A percentile compares a stretch with the other conserved stretches of the same genome.
Evolutionary conservation across 2,797 vertebrate genomes (phyloP).

Genomic region (Acipenser oxyrinchus): DNA sequence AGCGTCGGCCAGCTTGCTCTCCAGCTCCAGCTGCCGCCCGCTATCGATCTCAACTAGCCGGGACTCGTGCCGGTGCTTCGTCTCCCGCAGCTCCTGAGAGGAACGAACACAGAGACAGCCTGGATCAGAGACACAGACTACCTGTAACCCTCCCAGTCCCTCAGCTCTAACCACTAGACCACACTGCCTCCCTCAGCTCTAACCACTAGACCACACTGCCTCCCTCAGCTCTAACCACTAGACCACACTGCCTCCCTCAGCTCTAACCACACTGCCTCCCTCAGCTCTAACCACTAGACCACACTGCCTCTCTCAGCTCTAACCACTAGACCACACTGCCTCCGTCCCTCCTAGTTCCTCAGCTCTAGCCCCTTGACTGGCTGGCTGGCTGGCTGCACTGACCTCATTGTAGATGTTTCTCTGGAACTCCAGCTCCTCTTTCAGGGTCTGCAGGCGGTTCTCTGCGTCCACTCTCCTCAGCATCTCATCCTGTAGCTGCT

Average conservation of each 20-base stretch:
- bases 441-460: slow-evolving; percentile 87
- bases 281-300: too few species aligned
- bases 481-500: slow-evolving; percentile 96
- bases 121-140: too few species aligned
- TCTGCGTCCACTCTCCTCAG: slow-evolving; percentile 82
- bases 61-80: slow-evolving; percentile 67
- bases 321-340: too few species aligned
- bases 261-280: too few species aligned
- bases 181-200: too few species aligned
- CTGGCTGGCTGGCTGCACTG: slow-evolving; percentile 7
- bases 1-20: slow-evolving; percentile 78
- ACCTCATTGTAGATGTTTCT: slow-evolving; percentile 86
- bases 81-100: slow-evolving; percentile 75
- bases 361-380: background rate
- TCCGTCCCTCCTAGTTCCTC: too few species aligned
- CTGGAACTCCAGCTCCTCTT: slow-evolving; percentile 89
- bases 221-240: too few species aligned
- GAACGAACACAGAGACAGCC: background rate
- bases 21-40: slow-evolving; percentile 71
- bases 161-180: too few species aligned
- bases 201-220: too few species aligned
- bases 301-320: too few species aligned
- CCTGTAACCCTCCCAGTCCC: too few species aligned
- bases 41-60: slow-evolving; percentile 74
- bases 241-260: too few species aligned